phyloP scores from a whole-genome alignment of 1,140 invertebrate genomes.

The Cylas formicarius region DNA sequence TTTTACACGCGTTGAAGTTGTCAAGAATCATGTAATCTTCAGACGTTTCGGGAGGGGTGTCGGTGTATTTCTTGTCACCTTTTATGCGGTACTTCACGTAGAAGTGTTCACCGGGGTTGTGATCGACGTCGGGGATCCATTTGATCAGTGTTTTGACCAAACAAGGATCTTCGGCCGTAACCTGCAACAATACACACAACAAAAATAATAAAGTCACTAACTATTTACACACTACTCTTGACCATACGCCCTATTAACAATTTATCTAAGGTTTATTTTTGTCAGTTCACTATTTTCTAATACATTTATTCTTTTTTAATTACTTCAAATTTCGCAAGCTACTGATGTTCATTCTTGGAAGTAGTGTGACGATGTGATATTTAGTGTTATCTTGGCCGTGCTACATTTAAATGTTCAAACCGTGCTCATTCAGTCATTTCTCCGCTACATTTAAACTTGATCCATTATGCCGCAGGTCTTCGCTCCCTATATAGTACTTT shows the following conservation, averaged over 20 bases:
- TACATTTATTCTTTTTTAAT: no score
- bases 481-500: no score
- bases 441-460: no score
- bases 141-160: constrained; percentile 68
- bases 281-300: no score
- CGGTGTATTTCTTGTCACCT: constrained; percentile 59
- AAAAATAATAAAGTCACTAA: neutral
- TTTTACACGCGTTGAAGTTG: constrained; percentile 73
- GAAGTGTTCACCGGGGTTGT: constrained; percentile 77
- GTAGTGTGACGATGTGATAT: no score
- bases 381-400: no score
- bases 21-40: constrained; percentile 56
- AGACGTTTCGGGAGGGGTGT: constrained; percentile 59
- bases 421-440: no score
- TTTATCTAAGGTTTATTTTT: no score
- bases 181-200: constrained; percentile 1
- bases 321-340: no score
- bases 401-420: no score
- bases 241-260: neutral
- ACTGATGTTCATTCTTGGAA: no score
- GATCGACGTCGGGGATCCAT: constrained; percentile 71
- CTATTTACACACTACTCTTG: neutral
- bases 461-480: no score
- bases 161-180: constrained; percentile 40
- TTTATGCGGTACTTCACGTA: constrained; percentile 73